Percentiles rank a stretch among this genome's conserved stretches.
Conservation (phyloP, 2,888 invertebrate species). For the Pterostichus niger region DNA sequence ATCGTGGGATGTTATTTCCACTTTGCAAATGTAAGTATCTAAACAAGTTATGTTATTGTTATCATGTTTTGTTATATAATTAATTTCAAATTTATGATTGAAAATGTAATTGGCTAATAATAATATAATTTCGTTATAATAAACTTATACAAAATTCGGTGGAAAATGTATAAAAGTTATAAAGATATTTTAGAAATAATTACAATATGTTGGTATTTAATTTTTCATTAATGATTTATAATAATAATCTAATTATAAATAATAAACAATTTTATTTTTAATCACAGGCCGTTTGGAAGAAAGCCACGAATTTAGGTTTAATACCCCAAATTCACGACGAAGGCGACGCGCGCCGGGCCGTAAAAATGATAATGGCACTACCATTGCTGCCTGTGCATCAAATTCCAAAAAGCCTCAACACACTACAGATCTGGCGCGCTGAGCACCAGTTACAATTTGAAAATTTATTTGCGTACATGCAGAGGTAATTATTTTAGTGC, state of each 20-base stretch:
- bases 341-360: background rate
- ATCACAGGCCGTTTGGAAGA: conserved; percentile 4
- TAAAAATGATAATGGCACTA: conserved; percentile 3
- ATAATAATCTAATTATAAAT: no score
- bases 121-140: no score
- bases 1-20: background rate
- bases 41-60: background rate
- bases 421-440: background rate
- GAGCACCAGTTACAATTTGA: background rate
- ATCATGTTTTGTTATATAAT: background rate
- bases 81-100: background rate
- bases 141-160: no score
- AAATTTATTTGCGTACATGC: background rate
- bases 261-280: no score
- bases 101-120: no score
- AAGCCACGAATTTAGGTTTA: background rate
- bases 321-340: background rate
- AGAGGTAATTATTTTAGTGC: background rate
- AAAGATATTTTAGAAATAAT: no score
- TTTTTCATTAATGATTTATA: no score
- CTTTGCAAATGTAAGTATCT: background rate
- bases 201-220: no score
- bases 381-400: background rate
- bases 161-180: no score
- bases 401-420: background rate